These are phyloP conservation scores for Xiphorhynchus erythropygius DNA, from an alignment of 2,797 vertebrate species.

Conservation along the genomic window DNA sequence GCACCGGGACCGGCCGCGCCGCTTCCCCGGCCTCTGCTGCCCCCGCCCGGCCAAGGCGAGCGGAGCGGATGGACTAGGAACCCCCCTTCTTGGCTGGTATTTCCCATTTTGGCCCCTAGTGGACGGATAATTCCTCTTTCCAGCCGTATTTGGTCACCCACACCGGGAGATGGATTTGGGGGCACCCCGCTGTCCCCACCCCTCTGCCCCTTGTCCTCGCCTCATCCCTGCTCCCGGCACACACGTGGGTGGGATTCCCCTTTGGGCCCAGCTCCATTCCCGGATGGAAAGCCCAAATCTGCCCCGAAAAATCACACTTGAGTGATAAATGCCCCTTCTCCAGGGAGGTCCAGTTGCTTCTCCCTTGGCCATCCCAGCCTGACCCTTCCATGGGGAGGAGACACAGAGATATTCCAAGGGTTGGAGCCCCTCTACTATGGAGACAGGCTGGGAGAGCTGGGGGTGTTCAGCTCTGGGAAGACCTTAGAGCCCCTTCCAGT, in stretches of 20 bases:
- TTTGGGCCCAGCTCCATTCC: background rate
- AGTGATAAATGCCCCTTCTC: background rate
- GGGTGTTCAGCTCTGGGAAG: background rate
- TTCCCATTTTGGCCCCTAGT: background rate
- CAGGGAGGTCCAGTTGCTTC: background rate
- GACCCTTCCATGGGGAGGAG: background rate
- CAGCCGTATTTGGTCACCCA: background rate
- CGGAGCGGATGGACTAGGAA: background rate
- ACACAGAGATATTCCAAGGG: no score
- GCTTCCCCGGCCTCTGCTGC: constrained; percentile 18
- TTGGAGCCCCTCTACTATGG: background rate
- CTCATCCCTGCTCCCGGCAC: rapidly evolving
- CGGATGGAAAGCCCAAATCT: background rate
- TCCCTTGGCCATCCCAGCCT: no score
- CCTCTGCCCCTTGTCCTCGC: background rate
- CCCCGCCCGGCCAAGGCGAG: background rate
- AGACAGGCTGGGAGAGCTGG: background rate
- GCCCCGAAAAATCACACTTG: background rate
- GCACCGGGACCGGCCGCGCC: background rate
- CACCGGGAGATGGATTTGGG: rapidly evolving
- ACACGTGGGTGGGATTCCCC: rapidly evolving
- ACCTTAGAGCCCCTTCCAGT: background rate
- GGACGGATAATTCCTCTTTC: background rate
- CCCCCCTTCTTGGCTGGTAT: background rate
- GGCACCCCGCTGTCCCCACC: background rate